Conservation (phyloP, 2,113 vertebrate genomes). For the Crotalus viridis region DNA sequence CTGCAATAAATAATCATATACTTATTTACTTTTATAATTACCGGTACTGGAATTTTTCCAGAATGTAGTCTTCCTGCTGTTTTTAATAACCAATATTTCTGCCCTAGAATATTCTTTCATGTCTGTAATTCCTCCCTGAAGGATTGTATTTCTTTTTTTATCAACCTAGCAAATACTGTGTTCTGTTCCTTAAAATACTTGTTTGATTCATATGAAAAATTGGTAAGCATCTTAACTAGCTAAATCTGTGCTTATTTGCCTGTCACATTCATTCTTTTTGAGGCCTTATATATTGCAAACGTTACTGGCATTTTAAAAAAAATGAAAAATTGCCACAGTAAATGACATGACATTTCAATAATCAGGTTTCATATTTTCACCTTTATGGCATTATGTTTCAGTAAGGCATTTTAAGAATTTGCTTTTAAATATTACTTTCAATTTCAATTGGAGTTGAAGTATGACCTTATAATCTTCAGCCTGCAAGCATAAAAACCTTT, state of each 20-base stretch:
- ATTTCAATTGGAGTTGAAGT: constrained; percentile 31
- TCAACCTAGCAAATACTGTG: constrained; percentile 60
- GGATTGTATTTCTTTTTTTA: constrained; percentile 66
- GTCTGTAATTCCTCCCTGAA: constrained; percentile 73
- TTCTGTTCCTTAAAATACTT: constrained; percentile 43
- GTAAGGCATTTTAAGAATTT: constrained; percentile 22
- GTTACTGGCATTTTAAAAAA: constrained; percentile 2
- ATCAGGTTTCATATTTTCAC: constrained; percentile 28
- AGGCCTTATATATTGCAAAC: neutral
- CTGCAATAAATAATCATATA: neutral
- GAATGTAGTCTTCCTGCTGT: constrained; percentile 49
- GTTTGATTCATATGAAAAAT: constrained; percentile 24
- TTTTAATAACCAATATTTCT: constrained; percentile 72
- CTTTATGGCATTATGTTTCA: neutral
- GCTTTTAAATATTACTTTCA: neutral
- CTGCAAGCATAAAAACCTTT: neutral
- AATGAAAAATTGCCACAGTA: constrained; percentile 6
- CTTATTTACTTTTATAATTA: neutral
- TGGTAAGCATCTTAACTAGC: neutral
- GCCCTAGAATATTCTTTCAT: constrained; percentile 49
- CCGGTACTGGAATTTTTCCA: neutral
- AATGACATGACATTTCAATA: constrained; percentile 37
- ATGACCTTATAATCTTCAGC: constrained; percentile 5
- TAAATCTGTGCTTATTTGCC: constrained; percentile 3
- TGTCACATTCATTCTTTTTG: constrained; percentile 2